These are phyloP conservation scores for Rhinatrema bivittatum DNA, from an alignment of 2,797 vertebrate species.

Conservation along the genomic window DNA sequence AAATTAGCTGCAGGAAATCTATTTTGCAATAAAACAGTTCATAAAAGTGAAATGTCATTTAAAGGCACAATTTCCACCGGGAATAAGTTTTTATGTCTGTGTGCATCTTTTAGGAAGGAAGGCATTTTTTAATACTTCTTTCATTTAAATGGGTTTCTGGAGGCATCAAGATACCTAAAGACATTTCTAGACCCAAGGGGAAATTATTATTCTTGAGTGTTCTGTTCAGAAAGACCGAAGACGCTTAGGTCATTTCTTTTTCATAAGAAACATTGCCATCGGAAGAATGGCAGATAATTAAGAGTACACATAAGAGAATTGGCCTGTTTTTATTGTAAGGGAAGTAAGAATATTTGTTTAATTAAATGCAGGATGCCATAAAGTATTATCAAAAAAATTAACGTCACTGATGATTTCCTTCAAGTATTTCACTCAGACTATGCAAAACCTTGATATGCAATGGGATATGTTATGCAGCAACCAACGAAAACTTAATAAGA, in stretches of 20 bases:
- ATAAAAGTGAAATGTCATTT: constrained; percentile 46
- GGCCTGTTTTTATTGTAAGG: constrained; percentile 6
- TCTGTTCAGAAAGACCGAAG: not conserved
- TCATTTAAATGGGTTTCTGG: constrained; percentile 27
- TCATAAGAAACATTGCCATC: constrained; percentile 6
- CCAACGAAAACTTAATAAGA: not conserved
- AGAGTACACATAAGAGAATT: constrained; percentile 6
- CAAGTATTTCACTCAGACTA: no score
- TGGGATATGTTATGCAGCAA: fast-evolving
- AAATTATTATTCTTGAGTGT: constrained; percentile 4
- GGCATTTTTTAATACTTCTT: not conserved
- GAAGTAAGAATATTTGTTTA: constrained; percentile 6
- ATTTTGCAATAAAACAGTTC: constrained; percentile 47
- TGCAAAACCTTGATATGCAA: no score
- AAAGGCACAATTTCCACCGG: constrained; percentile 35
- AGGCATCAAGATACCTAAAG: constrained; percentile 9
- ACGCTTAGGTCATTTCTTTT: constrained; percentile 10
- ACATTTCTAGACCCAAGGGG: constrained; percentile 4
- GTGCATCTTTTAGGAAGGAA: constrained; percentile 21
- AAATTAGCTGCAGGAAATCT: constrained; percentile 41
- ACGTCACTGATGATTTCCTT: not conserved
- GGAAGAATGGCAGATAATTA: constrained; percentile 8
- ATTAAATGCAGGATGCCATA: constrained; percentile 5
- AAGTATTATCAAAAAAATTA: not conserved
- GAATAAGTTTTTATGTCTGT: constrained; percentile 36